Evolutionary conservation across 2,888 invertebrate genomes (phyloP).

Genomic region (Rotaria magnacalcarata): DNA sequence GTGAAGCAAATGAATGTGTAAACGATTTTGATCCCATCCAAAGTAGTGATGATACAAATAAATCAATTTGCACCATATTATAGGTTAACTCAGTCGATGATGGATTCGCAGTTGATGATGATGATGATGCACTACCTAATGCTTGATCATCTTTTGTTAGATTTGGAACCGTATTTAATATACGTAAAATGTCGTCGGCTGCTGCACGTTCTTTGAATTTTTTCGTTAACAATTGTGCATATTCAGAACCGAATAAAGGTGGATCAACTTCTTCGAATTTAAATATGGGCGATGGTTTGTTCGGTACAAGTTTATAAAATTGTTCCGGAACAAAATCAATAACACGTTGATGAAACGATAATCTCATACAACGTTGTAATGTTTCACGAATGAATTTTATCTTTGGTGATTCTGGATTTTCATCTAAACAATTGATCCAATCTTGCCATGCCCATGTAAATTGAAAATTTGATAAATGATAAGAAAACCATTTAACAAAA

Average conservation of each 20-base stretch:
- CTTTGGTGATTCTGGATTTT: slow-evolving; percentile 72
- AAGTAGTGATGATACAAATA: slow-evolving; percentile 88
- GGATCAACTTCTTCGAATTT: slow-evolving; percentile 64
- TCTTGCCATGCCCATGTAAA: slow-evolving; percentile 91
- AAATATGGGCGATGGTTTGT: slow-evolving; percentile 63
- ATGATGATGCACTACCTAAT: background rate
- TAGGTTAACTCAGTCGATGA: slow-evolving; percentile 68
- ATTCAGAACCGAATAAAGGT: slow-evolving; percentile 70
- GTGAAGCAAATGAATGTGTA: slow-evolving; percentile 95
- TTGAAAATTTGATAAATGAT: slow-evolving; percentile 97
- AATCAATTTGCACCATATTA: slow-evolving; percentile 88
- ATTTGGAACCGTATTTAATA: background rate
- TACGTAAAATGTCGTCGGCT: slow-evolving; percentile 1
- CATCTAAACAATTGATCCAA: slow-evolving; percentile 59
- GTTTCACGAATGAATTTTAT: slow-evolving; percentile 89
- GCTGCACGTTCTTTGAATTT: background rate
- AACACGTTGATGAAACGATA: slow-evolving; percentile 89
- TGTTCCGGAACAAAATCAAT: slow-evolving; percentile 83
- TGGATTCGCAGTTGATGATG: background rate
- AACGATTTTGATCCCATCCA: slow-evolving; percentile 92
- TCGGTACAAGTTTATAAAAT: slow-evolving; percentile 69
- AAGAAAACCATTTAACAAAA: slow-evolving; percentile 93
- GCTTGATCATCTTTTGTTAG: background rate
- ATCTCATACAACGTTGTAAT: slow-evolving; percentile 77
- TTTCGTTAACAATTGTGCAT: slow-evolving; percentile 6